These are phyloP conservation scores for Drosophila albomicans DNA, from an alignment of 1,140 invertebrate species.

Conservation along the genomic window DNA sequence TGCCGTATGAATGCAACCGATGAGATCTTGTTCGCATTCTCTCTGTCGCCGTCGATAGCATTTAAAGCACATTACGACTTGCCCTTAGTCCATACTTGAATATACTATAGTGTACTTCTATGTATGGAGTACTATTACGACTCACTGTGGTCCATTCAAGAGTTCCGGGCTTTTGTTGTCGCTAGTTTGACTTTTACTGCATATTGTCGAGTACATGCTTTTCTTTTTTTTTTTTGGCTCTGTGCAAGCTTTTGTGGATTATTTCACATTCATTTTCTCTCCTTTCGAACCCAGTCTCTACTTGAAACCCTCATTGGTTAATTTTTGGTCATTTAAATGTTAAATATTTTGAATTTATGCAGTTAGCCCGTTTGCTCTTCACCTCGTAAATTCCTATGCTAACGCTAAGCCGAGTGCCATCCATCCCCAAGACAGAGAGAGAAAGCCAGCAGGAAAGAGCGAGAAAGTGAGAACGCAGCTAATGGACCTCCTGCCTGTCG, in stretches of 20 bases:
- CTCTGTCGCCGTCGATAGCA: constrained; percentile 41
- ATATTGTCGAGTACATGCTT: constrained; percentile 45
- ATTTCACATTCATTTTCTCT: constrained; percentile 62
- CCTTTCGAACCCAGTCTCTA: neutral
- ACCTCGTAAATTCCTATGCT: constrained; percentile 14
- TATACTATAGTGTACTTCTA: constrained; percentile 27
- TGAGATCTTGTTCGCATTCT: neutral
- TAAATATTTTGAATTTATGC: constrained; percentile 74
- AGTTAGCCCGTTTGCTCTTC: constrained; percentile 13
- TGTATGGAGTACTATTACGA: constrained; percentile 11
- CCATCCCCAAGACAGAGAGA: neutral
- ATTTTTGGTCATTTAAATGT: constrained; percentile 76
- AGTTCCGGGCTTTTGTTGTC: constrained; percentile 73
- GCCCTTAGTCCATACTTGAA: constrained; percentile 40
- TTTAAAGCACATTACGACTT: constrained; percentile 75
- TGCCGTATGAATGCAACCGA: constrained; percentile 71
- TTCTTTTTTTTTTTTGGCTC: constrained; percentile 24
- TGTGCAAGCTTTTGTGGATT: constrained; percentile 70
- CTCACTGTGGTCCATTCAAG: constrained; percentile 53
- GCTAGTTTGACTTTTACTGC: constrained; percentile 66
- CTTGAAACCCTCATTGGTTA: constrained; percentile 52
- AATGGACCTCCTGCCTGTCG: constrained; percentile 67
- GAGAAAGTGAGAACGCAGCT: constrained; percentile 27
- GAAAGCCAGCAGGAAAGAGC: neutral
- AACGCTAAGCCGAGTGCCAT: constrained; percentile 2